Evolutionary conservation across 2,113 vertebrate genomes (phyloP).

Genomic region (Toxotes jaculatrix): DNA sequence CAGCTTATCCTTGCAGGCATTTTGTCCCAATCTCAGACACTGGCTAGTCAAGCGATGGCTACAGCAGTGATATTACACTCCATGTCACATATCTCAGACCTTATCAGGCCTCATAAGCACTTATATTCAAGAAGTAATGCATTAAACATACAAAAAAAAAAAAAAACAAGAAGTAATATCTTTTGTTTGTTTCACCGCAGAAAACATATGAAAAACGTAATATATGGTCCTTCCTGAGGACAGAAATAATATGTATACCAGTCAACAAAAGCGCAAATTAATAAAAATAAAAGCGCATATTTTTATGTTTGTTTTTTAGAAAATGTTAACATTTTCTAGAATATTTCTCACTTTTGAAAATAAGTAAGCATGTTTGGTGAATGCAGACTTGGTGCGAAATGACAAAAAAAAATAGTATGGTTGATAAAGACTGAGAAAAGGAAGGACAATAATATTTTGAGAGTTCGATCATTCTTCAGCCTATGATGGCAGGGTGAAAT

Average conservation of each 20-base stretch:
- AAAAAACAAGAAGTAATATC: conserved; percentile 73
- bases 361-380: conserved; percentile 15
- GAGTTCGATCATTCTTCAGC: conserved; percentile 60
- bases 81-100: conserved; percentile 55
- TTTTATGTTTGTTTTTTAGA: no score
- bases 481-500: conserved; percentile 57
- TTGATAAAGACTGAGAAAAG: conserved; percentile 22
- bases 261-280: conserved; percentile 46
- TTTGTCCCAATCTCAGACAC: conserved; percentile 63
- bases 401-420: conserved; percentile 8
- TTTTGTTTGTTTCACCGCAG: conserved; percentile 71
- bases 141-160: conserved; percentile 73
- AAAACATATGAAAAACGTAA: conserved; percentile 81
- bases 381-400: conserved; percentile 21
- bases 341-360: conserved; percentile 27
- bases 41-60: conserved; percentile 50
- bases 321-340: conserved; percentile 28
- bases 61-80: conserved; percentile 75
- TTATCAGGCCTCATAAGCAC: conserved; percentile 72
- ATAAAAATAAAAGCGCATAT: conserved; percentile 44
- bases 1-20: conserved; percentile 74
- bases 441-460: conserved; percentile 50
- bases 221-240: conserved; percentile 54
- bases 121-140: conserved; percentile 76
- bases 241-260: conserved; percentile 40